phyloP scores from a whole-genome alignment of 2,797 vertebrate genomes.

The Odontamblyopus rebecca region DNA sequence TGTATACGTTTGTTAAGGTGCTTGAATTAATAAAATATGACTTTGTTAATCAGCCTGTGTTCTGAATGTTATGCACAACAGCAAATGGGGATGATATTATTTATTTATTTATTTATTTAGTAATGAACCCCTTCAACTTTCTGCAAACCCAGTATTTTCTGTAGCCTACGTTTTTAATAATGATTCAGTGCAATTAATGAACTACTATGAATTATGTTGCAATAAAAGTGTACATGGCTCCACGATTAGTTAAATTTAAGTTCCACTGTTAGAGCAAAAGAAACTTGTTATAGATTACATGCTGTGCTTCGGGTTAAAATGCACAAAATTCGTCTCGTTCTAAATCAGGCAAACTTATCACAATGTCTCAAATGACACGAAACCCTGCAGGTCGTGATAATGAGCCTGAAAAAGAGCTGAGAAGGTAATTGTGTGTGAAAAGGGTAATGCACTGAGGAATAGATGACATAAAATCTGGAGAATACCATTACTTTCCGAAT shows the following conservation, averaged over 20 bases:
- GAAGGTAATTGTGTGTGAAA: constrained; percentile 74
- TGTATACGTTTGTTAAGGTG: not conserved
- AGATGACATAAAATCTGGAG: constrained; percentile 68
- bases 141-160: not conserved
- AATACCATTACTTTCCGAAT: constrained; percentile 66
- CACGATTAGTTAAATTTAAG: not conserved
- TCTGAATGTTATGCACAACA: not conserved
- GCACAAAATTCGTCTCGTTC: constrained; percentile 23
- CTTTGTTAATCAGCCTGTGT: not conserved
- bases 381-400: constrained; percentile 60
- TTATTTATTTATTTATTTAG: too few relatives aligned
- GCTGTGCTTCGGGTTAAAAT: constrained; percentile 24
- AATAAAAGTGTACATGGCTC: not conserved
- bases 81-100: not conserved
- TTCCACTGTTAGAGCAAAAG: not conserved
- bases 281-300: constrained; percentile 20
- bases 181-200: too few relatives aligned
- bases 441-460: constrained; percentile 61
- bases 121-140: not conserved
- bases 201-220: not conserved
- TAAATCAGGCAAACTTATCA: constrained; percentile 34
- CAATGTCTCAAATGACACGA: constrained; percentile 47
- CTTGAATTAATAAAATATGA: not conserved
- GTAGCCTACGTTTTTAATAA: too few relatives aligned
- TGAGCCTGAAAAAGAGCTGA: constrained; percentile 72